phyloP scores from a whole-genome alignment of 2,797 vertebrate species.

The Moxostoma hubbsi region DNA sequence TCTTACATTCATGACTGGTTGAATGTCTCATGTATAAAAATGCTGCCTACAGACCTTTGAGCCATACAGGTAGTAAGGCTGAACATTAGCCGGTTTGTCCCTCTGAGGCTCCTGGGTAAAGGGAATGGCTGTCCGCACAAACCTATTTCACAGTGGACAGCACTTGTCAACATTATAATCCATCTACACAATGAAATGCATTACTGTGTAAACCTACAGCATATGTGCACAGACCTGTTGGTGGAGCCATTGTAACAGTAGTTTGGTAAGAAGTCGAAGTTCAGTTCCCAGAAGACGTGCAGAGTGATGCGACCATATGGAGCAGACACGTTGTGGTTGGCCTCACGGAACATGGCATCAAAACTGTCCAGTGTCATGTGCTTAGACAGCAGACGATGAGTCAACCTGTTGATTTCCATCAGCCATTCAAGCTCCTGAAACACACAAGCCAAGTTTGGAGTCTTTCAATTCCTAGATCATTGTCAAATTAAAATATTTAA shows the following conservation, averaged over 20 bases:
- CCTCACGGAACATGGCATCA: slow-evolving; percentile 91
- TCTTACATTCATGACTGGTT: not conserved
- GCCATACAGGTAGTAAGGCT: slow-evolving; percentile 98
- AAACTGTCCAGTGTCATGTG: slow-evolving; percentile 92
- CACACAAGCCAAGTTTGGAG: too few species aligned
- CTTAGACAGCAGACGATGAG: slow-evolving; percentile 88
- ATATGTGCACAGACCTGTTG: slow-evolving; percentile 79
- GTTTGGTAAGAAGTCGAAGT: slow-evolving; percentile 92
- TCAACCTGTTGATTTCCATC: slow-evolving; percentile 88
- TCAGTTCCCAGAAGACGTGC: slow-evolving; percentile 92
- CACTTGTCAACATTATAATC: not conserved
- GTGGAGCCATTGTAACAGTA: slow-evolving; percentile 93
- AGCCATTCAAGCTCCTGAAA: slow-evolving; percentile 89
- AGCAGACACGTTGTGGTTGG: slow-evolving; percentile 90
- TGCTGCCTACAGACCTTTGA: slow-evolving; percentile 85
- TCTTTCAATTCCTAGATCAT: too few species aligned
- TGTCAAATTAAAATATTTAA: too few species aligned
- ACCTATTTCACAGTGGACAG: slow-evolving; percentile 60
- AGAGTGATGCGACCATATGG: slow-evolving; percentile 90
- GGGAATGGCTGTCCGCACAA: slow-evolving; percentile 97
- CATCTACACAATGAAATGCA: not conserved
- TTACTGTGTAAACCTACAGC: too few species aligned
- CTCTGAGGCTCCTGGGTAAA: slow-evolving; percentile 98
- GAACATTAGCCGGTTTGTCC: slow-evolving; percentile 97
- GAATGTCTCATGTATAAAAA: not conserved